These are phyloP conservation scores for Pardosa pseudoannulata DNA, from an alignment of 2,888 invertebrate species.

Conservation along the genomic window DNA sequence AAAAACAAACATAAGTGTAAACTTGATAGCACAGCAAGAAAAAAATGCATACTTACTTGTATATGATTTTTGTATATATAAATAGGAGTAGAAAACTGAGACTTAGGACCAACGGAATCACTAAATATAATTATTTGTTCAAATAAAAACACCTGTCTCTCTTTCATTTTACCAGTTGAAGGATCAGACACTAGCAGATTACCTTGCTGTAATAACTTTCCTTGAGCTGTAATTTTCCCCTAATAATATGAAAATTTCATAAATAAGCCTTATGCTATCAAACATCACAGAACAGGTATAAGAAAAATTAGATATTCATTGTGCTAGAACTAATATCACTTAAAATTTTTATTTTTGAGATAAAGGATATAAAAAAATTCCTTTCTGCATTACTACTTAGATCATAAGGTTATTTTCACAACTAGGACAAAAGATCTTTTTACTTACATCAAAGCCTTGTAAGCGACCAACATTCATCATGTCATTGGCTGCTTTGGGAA, in stretches of 20 bases:
- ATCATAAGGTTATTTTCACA: too few relatives aligned
- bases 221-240: slow-evolving; percentile 98
- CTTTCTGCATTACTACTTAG: too few relatives aligned
- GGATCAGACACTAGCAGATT: slow-evolving; percentile 82
- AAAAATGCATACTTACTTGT: slow-evolving; percentile 90
- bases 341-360: too few relatives aligned
- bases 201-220: slow-evolving; percentile 93
- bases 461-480: slow-evolving; percentile 99
- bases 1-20: too few relatives aligned
- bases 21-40: too few relatives aligned
- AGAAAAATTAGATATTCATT: too few relatives aligned
- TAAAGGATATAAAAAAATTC: too few relatives aligned
- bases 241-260: slow-evolving; percentile 79
- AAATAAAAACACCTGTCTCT: slow-evolving; percentile 96
- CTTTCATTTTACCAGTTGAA: slow-evolving; percentile 81
- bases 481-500: slow-evolving; percentile 98
- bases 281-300: too few relatives aligned
- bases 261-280: too few relatives aligned
- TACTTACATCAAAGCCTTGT: slow-evolving; percentile 93
- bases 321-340: too few relatives aligned
- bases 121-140: slow-evolving; percentile 98
- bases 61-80: slow-evolving; percentile 97
- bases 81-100: slow-evolving; percentile 90
- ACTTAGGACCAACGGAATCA: slow-evolving; percentile 81
- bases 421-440: too few relatives aligned